Evolutionary conservation across 2,113 vertebrate genomes (phyloP), one percentile per base, ranked within the genome.

Genomic region (Sapajus apella): DNA sequence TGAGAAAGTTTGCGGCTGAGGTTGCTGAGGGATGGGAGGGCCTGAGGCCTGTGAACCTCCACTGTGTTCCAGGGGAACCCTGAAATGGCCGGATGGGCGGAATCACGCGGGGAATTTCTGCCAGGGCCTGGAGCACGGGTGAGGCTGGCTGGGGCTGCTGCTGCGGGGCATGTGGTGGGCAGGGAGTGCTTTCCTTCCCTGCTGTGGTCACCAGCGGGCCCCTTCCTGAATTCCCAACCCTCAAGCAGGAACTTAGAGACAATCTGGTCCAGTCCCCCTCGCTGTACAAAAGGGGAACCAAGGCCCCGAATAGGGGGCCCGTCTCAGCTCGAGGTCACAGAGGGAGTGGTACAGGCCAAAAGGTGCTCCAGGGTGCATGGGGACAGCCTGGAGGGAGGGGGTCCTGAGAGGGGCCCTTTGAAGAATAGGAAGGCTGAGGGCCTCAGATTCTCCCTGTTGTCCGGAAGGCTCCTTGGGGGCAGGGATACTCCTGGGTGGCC

Each of bases 81-180:
- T 99, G 88, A 99, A 98, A 89, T 99, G 99, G 99, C 98, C 95
- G 0, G 94, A 99, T 0, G 99, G 99, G 10, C 97, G 82, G 82
- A 99, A 99, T 95, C 98, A 99, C 0, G 98, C 98, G 0, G 99
- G 99, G 2, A 92, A 98, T 30, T 99, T 99, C 98, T 96, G 32
- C 86, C 93, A 97, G 3, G 99, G 99, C n/a, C 96, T 98, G 97
- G 99, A 99, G 95, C 98, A 99, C 0, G 99, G 99, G 99, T 99
- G 52, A 98, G 98, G 61, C 47, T 30, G 79, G 5, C 1, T 7
- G 35, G 75, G 75, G 40, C 50, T 4, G 20, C 6, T 5, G 43
- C 8, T 2, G 37, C 77, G 12, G 1, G 16, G 1, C 2, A 13
- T 21, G 6, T 9, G 37, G n/a, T 1, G 9, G 23, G 73, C 6